phyloP scores from a whole-genome alignment of 2,113 vertebrate genomes.

The Acanthochromis polyacanthus region DNA sequence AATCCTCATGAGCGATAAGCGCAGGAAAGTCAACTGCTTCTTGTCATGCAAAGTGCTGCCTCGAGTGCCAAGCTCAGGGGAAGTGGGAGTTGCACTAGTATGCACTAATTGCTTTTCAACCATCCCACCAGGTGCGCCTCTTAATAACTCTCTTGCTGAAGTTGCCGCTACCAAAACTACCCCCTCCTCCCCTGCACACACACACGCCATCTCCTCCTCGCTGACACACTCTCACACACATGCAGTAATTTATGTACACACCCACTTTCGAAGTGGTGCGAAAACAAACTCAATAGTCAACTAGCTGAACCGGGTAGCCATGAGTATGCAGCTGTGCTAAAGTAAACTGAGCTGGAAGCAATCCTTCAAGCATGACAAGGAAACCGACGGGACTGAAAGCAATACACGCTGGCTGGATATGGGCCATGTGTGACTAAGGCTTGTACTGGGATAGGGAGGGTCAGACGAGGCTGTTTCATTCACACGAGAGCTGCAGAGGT shows the following conservation, averaged over 20 bases:
- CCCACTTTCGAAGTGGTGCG: constrained; percentile 27
- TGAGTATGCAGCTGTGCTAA: constrained; percentile 79
- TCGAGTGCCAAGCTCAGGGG: constrained; percentile 49
- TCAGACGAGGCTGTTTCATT: constrained; percentile 35
- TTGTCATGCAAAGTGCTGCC: constrained; percentile 78
- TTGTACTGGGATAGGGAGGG: constrained; percentile 61
- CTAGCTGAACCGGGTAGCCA: constrained; percentile 85
- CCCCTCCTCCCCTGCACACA: background rate
- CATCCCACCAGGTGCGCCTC: constrained; percentile 62
- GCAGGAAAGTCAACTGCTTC: constrained; percentile 65
- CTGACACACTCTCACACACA: constrained; percentile 41
- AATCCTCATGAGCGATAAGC: constrained; percentile 73
- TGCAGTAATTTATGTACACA: constrained; percentile 52
- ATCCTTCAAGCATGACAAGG: constrained; percentile 81
- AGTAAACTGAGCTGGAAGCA: constrained; percentile 87
- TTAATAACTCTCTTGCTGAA: constrained; percentile 52
- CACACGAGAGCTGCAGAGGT: constrained; percentile 10
- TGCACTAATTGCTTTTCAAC: constrained; percentile 70
- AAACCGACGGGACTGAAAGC: constrained; percentile 66
- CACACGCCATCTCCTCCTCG: constrained; percentile 18
- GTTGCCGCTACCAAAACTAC: constrained; percentile 22
- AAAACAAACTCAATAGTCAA: constrained; percentile 84
- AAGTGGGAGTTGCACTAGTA: constrained; percentile 52
- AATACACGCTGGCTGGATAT: constrained; percentile 73
- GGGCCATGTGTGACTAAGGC: constrained; percentile 82